These are phyloP conservation scores for Enteromius argenteus DNA, from an alignment of 2,797 vertebrate genomes.

Conservation along the genomic window DNA sequence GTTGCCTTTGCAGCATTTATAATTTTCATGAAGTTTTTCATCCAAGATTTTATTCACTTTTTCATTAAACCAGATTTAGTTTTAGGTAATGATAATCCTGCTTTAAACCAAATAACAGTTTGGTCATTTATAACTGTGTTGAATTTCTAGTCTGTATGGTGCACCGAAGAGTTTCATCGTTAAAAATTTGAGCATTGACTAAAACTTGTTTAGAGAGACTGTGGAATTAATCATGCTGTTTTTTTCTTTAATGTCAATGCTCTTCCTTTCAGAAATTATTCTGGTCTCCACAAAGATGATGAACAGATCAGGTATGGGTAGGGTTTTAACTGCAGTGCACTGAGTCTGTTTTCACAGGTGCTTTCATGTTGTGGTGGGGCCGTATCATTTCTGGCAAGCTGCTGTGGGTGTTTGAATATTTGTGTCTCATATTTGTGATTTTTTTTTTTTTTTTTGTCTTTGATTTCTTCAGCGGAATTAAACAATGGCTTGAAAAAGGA, in stretches of 20 bases:
- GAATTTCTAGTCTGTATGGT: neutral
- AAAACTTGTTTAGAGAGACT: neutral
- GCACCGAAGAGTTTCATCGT: neutral
- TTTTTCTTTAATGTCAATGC: constrained; percentile 47
- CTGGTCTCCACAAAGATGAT: constrained; percentile 76
- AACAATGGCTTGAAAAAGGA: constrained; percentile 98
- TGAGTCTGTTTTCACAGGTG: constrained; percentile 35
- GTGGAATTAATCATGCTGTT: neutral
- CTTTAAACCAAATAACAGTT: neutral
- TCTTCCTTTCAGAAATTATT: constrained; percentile 74
- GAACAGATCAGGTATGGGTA: constrained; percentile 71
- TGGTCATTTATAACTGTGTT: neutral
- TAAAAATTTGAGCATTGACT: neutral
- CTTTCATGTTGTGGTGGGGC: constrained; percentile 31
- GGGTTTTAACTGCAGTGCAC: constrained; percentile 41
- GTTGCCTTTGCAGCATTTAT: neutral
- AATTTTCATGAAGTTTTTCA: neutral
- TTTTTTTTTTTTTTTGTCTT: neutral
- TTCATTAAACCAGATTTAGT: neutral
- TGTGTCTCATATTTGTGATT: neutral
- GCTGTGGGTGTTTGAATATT: neutral
- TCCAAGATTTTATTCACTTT: neutral
- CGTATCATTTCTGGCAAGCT: constrained; percentile 4
- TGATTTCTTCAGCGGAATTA: constrained; percentile 83
- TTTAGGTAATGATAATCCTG: neutral